phyloP scores from a whole-genome alignment of 2,797 vertebrate species.

The Chrysolophus pictus region DNA sequence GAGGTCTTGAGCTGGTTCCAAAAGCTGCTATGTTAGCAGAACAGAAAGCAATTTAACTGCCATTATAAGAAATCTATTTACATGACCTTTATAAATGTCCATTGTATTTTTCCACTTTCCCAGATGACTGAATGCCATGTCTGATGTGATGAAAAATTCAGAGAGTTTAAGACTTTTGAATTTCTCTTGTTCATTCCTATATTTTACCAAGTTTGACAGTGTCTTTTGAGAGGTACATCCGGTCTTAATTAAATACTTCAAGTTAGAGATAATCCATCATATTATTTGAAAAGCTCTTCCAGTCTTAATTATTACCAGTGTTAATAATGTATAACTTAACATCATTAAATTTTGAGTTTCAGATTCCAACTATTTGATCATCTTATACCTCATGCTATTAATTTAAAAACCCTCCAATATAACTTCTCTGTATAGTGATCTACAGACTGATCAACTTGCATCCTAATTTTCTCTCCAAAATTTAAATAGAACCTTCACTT shows the following conservation, averaged over 20 bases:
- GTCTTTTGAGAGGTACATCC: neutral
- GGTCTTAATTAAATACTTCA: conserved; percentile 28
- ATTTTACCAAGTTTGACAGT: conserved; percentile 3
- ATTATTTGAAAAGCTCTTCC: conserved; percentile 14
- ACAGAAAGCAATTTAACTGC: conserved; percentile 32
- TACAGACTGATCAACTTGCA: neutral
- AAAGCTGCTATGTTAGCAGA: conserved; percentile 25
- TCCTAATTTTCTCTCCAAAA: neutral
- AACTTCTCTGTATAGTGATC: neutral
- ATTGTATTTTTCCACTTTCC: conserved; percentile 39
- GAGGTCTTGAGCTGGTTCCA: neutral
- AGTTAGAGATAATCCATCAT: conserved; percentile 30
- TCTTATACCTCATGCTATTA: conserved; percentile 24
- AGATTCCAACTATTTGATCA: conserved; percentile 31
- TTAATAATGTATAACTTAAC: conserved; percentile 60
- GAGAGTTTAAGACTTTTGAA: conserved; percentile 21
- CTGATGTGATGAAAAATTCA: conserved; percentile 48
- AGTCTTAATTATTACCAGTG: conserved; percentile 47
- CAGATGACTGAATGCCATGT: conserved; percentile 7
- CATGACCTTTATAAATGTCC: conserved; percentile 50
- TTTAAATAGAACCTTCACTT: conserved; percentile 1
- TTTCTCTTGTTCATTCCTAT: conserved; percentile 20
- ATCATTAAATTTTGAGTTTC: conserved; percentile 42
- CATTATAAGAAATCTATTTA: conserved; percentile 39
- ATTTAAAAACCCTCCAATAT: neutral